Evolutionary conservation across 2,797 vertebrate genomes (phyloP), one percentile per base, ranked within the genome.

Genomic region (Enteromius unitaeniatus): DNA sequence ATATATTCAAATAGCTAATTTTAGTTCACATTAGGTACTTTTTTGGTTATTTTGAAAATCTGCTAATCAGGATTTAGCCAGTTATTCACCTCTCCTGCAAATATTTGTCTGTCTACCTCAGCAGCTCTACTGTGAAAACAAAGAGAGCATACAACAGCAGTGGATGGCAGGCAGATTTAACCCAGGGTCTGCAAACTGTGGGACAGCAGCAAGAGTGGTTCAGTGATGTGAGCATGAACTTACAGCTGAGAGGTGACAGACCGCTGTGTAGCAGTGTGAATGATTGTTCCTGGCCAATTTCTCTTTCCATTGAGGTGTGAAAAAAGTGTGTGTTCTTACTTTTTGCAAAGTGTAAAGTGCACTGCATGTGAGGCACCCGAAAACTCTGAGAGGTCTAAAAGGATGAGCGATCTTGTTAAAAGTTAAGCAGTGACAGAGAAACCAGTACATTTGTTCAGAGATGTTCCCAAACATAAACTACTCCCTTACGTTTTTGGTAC

Each of bases 211-310:
- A 79, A 87, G 83, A 79, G 53, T 85, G 82, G 87, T 82, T 87
- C 86, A 90, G 85, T 84, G 83, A 91, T 86, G 83, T 86, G 83
- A 89, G 88, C 86, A 87, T 88, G 87, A 88, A 86, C 88, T 60
- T 87, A 84, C 79, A 84, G 49, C 51, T 5, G 86, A 70, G 73
- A 78, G 87, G 42, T 91, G 92, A 92, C 90, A 93, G 85, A 77
- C 86, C 58, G 1, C 83, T 81, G 86, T 88, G 79, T 34, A 89
- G 76, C 78, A 79, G 84, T 84, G 84, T 90, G 90, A 91, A 82
- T 79, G 90, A 92, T 90, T 88, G 79, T 86, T 91, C 88, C 74
- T 73, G 65, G 81, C 82, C 85, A 8, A 78, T 91, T 92, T 91
- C 84, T 88, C 69, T 89, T 86, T 85, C 82, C 85, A 34, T 53